phyloP scores from a whole-genome alignment of 2,113 vertebrate genomes.

The Pyxicephalus adspersus region DNA sequence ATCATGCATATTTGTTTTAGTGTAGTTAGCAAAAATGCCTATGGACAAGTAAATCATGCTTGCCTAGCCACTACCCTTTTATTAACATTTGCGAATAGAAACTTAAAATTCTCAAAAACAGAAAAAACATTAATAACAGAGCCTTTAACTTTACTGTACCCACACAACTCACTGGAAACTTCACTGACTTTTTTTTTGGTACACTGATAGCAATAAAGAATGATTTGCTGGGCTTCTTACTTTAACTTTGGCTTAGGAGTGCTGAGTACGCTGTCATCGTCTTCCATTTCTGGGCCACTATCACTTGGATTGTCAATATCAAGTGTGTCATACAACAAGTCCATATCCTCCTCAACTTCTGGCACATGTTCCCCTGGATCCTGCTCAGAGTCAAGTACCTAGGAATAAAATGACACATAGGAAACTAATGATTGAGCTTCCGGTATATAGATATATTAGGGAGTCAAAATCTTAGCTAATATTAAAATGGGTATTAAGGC shows the following conservation, averaged over 20 bases:
- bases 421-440: too few species aligned
- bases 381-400: conserved; percentile 97
- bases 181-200: not conserved
- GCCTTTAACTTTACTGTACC: too few species aligned
- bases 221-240: conserved; percentile 67
- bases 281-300: conserved; percentile 93
- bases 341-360: conserved; percentile 91
- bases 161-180: not conserved
- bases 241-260: conserved; percentile 96
- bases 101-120: too few species aligned
- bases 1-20: too few species aligned
- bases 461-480: too few species aligned
- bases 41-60: too few species aligned
- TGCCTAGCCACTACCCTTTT: too few species aligned
- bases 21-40: too few species aligned
- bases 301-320: conserved; percentile 96
- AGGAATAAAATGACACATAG: not conserved
- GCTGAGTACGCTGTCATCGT: conserved; percentile 95
- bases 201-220: not conserved
- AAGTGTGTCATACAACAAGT: conserved; percentile 88
- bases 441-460: too few species aligned
- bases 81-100: too few species aligned
- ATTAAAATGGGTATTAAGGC: too few species aligned
- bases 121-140: too few species aligned
- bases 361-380: conserved; percentile 88